These are phyloP conservation scores for Sinelater perroti DNA, from an alignment of 2,888 invertebrate species.

Conservation along the genomic window DNA sequence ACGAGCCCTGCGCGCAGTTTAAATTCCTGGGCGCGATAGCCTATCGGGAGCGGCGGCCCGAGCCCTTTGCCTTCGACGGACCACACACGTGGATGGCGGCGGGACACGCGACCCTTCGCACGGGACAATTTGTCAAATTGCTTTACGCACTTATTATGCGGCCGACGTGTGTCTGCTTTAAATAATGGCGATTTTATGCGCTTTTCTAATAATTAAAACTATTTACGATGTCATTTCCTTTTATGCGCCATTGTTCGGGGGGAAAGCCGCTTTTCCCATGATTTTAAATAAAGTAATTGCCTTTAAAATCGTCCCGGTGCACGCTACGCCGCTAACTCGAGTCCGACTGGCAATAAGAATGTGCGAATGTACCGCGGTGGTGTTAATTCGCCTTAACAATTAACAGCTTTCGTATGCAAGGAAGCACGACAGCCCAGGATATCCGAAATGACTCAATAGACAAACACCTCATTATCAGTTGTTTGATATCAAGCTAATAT, in stretches of 20 bases:
- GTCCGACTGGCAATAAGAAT: not conserved
- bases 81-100: slow-evolving; percentile 45
- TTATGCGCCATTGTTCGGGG: slow-evolving; percentile 36
- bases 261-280: slow-evolving; percentile 17
- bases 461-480: too few species aligned
- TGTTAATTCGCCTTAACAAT: slow-evolving; percentile 1
- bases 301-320: slow-evolving; percentile 15
- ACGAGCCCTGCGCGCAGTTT: slow-evolving; percentile 32
- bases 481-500: too few species aligned
- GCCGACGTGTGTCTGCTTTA: slow-evolving; percentile 42
- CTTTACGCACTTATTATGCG: slow-evolving; percentile 47
- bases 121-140: slow-evolving; percentile 44
- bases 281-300: slow-evolving; percentile 17
- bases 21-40: slow-evolving; percentile 41
- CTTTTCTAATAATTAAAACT: slow-evolving; percentile 46
- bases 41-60: slow-evolving; percentile 32
- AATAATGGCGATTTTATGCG: slow-evolving; percentile 49
- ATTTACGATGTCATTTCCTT: slow-evolving; percentile 41
- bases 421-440: slow-evolving; percentile 10
- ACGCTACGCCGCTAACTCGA: slow-evolving; percentile 8
- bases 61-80: slow-evolving; percentile 41
- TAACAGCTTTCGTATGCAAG: slow-evolving; percentile 11
- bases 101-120: slow-evolving; percentile 40
- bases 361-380: not conserved
- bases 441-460: slow-evolving; percentile 11